phyloP scores from a whole-genome alignment of 1,140 invertebrate species.

The Ditylenchus dipsaci region DNA sequence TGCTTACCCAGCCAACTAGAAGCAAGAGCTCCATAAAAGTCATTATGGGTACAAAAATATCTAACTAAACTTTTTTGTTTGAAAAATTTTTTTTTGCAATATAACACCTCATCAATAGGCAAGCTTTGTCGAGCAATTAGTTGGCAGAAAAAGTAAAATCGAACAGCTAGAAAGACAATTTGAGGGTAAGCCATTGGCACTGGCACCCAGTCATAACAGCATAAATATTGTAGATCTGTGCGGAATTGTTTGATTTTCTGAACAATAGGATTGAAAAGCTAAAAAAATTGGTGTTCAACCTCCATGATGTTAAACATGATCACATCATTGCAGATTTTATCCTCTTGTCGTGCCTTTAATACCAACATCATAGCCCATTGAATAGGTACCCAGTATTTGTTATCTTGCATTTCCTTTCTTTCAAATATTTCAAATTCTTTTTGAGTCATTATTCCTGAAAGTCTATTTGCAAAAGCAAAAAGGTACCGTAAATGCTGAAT shows the following conservation, averaged over 20 bases:
- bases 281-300: constrained; percentile 17
- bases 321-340: constrained; percentile 9
- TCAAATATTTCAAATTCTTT: constrained; percentile 18
- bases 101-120: constrained; percentile 3
- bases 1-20: constrained; percentile 42
- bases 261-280: too few relatives aligned
- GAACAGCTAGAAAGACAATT: constrained; percentile 42
- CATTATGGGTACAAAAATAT: constrained; percentile 37
- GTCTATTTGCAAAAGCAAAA: too few relatives aligned
- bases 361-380: constrained; percentile 12
- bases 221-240: constrained; percentile 18
- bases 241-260: constrained; percentile 18
- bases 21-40: constrained; percentile 42
- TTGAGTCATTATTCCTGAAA: constrained; percentile 3
- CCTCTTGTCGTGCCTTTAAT: constrained; percentile 1
- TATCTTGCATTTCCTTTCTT: not conserved
- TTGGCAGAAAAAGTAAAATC: constrained; percentile 38
- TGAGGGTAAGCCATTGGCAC: constrained; percentile 40
- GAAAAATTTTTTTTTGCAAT: not conserved
- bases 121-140: constrained; percentile 37
- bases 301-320: constrained; percentile 17
- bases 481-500: too few relatives aligned
- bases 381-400: constrained; percentile 11
- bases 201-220: constrained; percentile 31
- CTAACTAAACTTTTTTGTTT: not conserved